Base-by-base conservation (phyloP, 2,888 invertebrate species). In the Erebia palarica region DNA sequence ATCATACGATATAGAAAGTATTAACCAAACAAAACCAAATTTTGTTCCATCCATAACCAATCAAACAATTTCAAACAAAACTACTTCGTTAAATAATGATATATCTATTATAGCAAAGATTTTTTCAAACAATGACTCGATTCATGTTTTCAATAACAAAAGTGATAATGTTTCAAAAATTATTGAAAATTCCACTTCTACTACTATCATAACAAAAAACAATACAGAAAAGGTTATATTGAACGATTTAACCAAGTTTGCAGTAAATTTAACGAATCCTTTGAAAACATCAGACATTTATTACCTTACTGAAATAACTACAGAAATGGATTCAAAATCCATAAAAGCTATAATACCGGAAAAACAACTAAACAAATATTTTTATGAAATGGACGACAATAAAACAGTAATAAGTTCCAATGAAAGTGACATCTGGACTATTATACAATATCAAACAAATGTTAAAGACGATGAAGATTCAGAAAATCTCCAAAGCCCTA, bases 341-440 rank as follows among this genome's bases (percentile, higher is more conserved):
- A 58, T 13, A 13, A 21, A 21, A 13, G 27, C 18, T 27, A 58
- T 14, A 57, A 3, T 27, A 14, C 10, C 13, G 14, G 27, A 47
- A 13, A 11, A 63, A 63, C 47, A 63, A 47, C 47, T 47, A 2
- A 49, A 63, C 21, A 63, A 63, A 21, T 49, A 49, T 49, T 63
- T 18, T 49, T 49, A 63, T 0, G 63, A 63, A 18, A 49, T 13
- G 1, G 14, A 21, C 18, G 49, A 3, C 8, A 63, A 14, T 63
- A 14, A 21, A 49, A 14, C 49, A 11, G 21, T n/a, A 5, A 1
- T 47, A 3, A 63, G 21, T 8, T 44, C 16, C 1, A 63, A 49
- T 14, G 63, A 63, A 21, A 63, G 47, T 63, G 49, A 49, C 2
- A 47, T 63, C 14, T 63, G 63, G 63, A 49, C 13, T 21, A 49